Base-by-base conservation (phyloP, 2,113 vertebrate genomes). In the Lagenorhynchus albirostris region DNA sequence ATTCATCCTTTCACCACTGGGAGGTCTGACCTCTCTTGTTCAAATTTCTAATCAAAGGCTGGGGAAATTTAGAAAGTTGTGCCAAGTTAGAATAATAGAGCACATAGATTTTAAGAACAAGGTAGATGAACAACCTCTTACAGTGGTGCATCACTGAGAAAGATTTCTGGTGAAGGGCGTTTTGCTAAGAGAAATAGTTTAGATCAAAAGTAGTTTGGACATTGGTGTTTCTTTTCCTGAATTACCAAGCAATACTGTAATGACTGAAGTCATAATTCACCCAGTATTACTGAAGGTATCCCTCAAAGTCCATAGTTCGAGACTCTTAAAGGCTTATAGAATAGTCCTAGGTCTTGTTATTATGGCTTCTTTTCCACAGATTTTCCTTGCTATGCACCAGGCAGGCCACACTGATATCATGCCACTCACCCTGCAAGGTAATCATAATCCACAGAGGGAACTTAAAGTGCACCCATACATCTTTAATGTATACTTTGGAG, bases 91-190 rank as follows among this genome's bases (percentile, higher is more conserved):
- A 98, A 98, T 97, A 98, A 98, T 96, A 97, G 76, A 98, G 95
- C 97, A 97, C 94, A 95, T 96, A 95, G 98, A 97, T 98, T 98
- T 95, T 98, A 93, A 97, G 96, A 96, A 98, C 92, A 98, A 98
- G 95, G 92, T 77, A 98, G 67, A 97, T 96, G 97, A 97, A 95
- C 96, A 96, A 96, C 92, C 76, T 97, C 87, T 97, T 98, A 98
- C 88, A 98, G 81, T 0, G 71, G 88, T 97, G 96, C 77, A 96
- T 97, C 96, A 96, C 79, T 98, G 95, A 98, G 98, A 98, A 98
- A 97, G 91, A 97, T 97, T 98, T 97, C 96, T 88, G 55, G 33
- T 98, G 97, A 98, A 98, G 89, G 94, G 88, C 86, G 93, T 94
- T 98, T 98, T 89, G 81, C 96, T 98, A 98, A 96, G 53, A 97